phyloP scores from a whole-genome alignment of 2,888 invertebrate species.

The Dicyrtoma fusca region DNA sequence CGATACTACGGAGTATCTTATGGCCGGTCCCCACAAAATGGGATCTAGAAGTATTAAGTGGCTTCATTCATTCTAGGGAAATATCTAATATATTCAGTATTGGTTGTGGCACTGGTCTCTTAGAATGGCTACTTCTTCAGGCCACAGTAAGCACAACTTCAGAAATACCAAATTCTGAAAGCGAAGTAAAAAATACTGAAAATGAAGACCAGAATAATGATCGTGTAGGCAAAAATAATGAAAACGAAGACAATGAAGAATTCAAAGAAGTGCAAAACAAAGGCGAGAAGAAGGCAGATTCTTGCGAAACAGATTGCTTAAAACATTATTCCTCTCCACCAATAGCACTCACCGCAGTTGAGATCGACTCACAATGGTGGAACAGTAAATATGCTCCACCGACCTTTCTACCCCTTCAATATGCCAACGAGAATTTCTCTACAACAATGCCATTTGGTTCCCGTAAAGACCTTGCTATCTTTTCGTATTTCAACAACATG shows the following conservation, averaged over 20 bases:
- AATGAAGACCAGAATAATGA: not conserved
- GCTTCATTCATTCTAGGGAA: conserved; percentile 43
- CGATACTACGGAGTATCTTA: conserved; percentile 61
- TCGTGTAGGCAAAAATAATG: not conserved
- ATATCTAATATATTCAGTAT: conserved; percentile 67
- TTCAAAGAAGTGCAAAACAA: not conserved
- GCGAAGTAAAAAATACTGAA: not conserved
- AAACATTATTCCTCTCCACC: not conserved
- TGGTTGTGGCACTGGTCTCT: conserved; percentile 79
- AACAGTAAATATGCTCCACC: conserved; percentile 73
- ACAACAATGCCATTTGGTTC: conserved; percentile 60
- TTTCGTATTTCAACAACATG: conserved; percentile 80
- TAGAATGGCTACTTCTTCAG: conserved; percentile 75
- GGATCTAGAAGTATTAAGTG: conserved; percentile 67
- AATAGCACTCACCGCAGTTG: conserved; percentile 68
- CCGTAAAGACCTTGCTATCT: conserved; percentile 65
- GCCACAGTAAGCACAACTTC: conserved; percentile 8
- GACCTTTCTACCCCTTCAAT: conserved; percentile 70
- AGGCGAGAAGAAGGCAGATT: not conserved
- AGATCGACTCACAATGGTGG: conserved; percentile 83
- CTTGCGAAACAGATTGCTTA: not conserved
- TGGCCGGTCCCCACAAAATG: conserved; percentile 76
- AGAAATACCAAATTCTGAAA: not conserved
- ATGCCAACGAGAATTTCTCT: conserved; percentile 62
- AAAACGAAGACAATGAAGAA: not conserved